Evolutionary conservation across 2,888 invertebrate species (phyloP).

Genomic region (Lepeophtheirus nordmannii): DNA sequence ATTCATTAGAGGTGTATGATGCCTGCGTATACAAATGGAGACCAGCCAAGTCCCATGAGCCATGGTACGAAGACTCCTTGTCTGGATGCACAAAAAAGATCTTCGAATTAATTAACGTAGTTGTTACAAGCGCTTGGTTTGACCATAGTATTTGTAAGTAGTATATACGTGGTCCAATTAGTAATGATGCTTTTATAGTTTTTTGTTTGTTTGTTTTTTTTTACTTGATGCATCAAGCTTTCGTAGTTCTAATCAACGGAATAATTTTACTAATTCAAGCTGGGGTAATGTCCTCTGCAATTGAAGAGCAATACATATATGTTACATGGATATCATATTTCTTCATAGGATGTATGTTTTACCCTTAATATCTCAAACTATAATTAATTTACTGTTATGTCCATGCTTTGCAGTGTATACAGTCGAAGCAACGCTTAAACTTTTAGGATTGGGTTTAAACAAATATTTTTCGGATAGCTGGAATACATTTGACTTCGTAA

Average conservation of each 20-base stretch:
- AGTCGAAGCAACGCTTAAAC: conserved; percentile 53
- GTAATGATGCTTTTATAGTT: too few species aligned
- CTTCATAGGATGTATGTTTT: conserved; percentile 47
- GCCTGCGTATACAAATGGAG: conserved; percentile 34
- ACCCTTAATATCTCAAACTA: background rate
- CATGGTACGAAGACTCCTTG: conserved; percentile 42
- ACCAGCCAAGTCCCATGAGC: conserved; percentile 32
- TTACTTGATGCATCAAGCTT: conserved; percentile 41
- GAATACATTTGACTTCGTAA: conserved; percentile 63
- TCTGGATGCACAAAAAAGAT: conserved; percentile 28
- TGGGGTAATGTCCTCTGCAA: conserved; percentile 44
- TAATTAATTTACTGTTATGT: background rate
- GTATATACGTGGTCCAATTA: too few species aligned
- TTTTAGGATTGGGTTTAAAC: conserved; percentile 47
- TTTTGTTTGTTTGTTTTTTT: conserved; percentile 18
- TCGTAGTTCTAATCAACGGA: conserved; percentile 55
- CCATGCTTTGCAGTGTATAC: conserved; percentile 49
- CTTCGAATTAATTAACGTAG: conserved; percentile 32
- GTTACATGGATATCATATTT: conserved; percentile 61
- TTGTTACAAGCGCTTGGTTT: conserved; percentile 56
- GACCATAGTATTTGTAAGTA: conserved; percentile 54
- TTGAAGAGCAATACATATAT: conserved; percentile 49
- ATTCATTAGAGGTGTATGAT: conserved; percentile 45
- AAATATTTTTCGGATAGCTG: conserved; percentile 64
- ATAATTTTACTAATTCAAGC: conserved; percentile 56